Conservation (phyloP, 2,113 vertebrate genomes). For the Equus quagga region DNA sequence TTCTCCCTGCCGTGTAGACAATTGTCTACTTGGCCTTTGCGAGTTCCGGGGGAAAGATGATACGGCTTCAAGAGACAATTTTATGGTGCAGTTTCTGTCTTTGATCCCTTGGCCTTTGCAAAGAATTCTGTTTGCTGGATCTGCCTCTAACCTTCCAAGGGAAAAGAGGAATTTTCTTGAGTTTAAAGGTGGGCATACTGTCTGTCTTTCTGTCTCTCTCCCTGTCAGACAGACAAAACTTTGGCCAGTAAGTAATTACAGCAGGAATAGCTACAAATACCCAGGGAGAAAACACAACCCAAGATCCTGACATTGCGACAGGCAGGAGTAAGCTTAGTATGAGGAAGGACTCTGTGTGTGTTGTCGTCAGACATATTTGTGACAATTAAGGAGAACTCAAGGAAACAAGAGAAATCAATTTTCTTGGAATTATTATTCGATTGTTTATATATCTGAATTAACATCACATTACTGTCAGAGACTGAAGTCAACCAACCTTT, state of each 20-base stretch:
- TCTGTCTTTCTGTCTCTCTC: constrained; percentile 63
- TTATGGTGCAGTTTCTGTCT: constrained; percentile 36
- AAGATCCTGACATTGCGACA: not conserved
- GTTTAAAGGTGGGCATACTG: constrained; percentile 56
- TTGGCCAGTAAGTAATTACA: constrained; percentile 41
- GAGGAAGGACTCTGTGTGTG: not conserved
- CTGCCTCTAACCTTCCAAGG: not conserved
- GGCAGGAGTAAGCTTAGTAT: not conserved
- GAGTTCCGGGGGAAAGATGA: not conserved
- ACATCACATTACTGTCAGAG: not conserved
- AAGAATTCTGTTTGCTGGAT: constrained; percentile 53
- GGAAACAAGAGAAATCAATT: not conserved
- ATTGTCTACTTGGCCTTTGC: constrained; percentile 56
- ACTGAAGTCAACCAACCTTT: not conserved
- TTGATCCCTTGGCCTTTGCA: constrained; percentile 51
- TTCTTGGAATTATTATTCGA: not conserved
- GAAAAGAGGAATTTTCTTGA: constrained; percentile 43
- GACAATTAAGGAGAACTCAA: not conserved
- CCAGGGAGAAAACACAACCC: constrained; percentile 37
- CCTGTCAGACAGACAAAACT: constrained; percentile 43
- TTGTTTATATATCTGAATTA: not conserved
- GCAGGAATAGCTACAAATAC: constrained; percentile 14
- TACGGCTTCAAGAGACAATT: constrained; percentile 46
- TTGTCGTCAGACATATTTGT: not conserved
- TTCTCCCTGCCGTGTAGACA: not conserved